These are phyloP conservation scores for Dufourea novaeangliae DNA, from an alignment of 1,140 invertebrate genomes.

Conservation along the genomic window DNA sequence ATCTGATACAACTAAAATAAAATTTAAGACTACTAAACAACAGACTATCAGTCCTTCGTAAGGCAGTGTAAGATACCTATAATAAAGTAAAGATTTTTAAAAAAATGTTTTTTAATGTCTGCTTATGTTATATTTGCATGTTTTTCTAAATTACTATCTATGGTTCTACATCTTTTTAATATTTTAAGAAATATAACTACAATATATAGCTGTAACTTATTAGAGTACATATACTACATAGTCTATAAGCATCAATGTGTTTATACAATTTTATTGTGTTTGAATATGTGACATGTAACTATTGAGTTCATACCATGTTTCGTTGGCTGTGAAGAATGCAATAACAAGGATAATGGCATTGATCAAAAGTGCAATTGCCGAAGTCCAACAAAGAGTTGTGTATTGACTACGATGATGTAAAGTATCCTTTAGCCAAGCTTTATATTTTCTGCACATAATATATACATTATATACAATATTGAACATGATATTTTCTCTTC, in stretches of 20 bases:
- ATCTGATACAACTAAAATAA: slow-evolving; percentile 84
- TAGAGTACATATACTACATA: neutral
- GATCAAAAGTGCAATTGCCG: slow-evolving; percentile 81
- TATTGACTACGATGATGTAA: slow-evolving; percentile 84
- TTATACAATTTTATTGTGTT: neutral
- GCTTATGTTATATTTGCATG: neutral
- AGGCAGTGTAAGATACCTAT: slow-evolving; percentile 76
- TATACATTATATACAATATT: slow-evolving; percentile 9
- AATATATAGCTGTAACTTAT: neutral
- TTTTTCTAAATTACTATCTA: neutral
- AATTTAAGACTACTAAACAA: slow-evolving; percentile 82
- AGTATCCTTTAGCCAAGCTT: slow-evolving; percentile 82
- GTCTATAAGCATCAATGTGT: neutral
- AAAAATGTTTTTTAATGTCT: neutral
- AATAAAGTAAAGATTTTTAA: slow-evolving; percentile 64
- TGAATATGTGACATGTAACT: neutral
- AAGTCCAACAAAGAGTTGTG: slow-evolving; percentile 86
- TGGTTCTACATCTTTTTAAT: neutral
- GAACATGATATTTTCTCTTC: neutral
- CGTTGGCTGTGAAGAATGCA: slow-evolving; percentile 74
- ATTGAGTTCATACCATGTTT: slow-evolving; percentile 69
- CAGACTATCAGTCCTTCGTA: slow-evolving; percentile 81
- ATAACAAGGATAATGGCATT: slow-evolving; percentile 78
- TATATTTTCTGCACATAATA: slow-evolving; percentile 77
- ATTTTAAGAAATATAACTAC: slow-evolving; percentile 1